Base-by-base conservation (phyloP, 1,140 invertebrate genomes). In the Luehdorfia chinensis region DNA sequence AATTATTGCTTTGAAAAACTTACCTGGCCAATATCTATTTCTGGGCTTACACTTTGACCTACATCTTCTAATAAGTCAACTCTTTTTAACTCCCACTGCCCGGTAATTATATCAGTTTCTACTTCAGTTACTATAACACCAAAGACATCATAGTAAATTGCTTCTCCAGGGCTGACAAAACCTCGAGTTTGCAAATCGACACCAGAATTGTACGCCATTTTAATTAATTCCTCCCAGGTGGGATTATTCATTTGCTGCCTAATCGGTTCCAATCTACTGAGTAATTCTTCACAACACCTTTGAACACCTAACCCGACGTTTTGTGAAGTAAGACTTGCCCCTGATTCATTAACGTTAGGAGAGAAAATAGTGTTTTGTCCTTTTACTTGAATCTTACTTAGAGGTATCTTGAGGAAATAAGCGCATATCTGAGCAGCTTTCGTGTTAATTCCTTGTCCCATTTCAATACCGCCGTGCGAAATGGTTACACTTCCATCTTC, bases 1-100 rank as follows among this genome's bases (percentile, higher is more conserved):
- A n/a, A n/a, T n/a, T n/a, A n/a, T n/a, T n/a, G n/a, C n/a, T n/a
- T n/a, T n/a, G n/a, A n/a, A 14, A 18, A 9, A 46, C 47, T 53
- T 47, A 90, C 76, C 84, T 97, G 96, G 11, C 95, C 95, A 27
- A 97, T 83, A 76, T 97, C 96, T 32, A 96, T 84, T 52, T 90
- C 72, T 0, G 94, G 94, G 80, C 89, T 95, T 31, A 95, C 62
- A 80, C 92, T 93, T 36, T 89, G 83, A 2, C 94, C 94, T 11
- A 89, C 88, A 74, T 95, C 94, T 78, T 94, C 91, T 11, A 93
- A 62, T 37, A 95, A 66, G 78, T 95, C 93, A 0, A 93, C 91
- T 53, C 93, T 86, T 3, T 74, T 75, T 12, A 93, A 73, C 45
- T 90, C 56, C 46, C 88, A 86, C 64, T 93, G 89, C 25, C 93